Percentiles rank a stretch among this genome's conserved stretches.
Conservation (phyloP, 2,113 vertebrate genomes). For the Sclerurus mexicanus region DNA sequence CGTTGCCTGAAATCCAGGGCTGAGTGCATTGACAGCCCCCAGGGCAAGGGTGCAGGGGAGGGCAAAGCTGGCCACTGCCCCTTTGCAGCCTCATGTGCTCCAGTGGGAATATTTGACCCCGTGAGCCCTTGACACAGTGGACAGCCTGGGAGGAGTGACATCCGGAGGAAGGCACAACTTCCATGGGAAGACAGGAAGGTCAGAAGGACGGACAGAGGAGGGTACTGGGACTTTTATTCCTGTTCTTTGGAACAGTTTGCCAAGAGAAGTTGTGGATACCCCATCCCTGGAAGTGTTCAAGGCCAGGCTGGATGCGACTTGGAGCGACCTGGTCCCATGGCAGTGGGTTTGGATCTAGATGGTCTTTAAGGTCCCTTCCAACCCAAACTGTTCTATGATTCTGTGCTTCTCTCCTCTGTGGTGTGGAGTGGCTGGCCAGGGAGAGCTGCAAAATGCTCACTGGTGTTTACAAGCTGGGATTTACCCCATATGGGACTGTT, state of each 20-base stretch:
- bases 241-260: neutral
- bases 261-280: neutral
- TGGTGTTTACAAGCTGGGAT: neutral
- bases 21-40: neutral
- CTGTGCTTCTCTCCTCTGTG: neutral
- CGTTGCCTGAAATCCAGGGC: fast-evolving
- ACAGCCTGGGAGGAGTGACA: neutral
- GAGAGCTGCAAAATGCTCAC: neutral
- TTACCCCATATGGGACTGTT: neutral
- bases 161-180: constrained; percentile 57
- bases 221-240: neutral
- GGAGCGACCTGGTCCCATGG: neutral
- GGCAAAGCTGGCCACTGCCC: neutral
- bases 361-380: neutral
- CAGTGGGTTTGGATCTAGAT: neutral
- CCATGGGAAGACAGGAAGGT: neutral
- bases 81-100: neutral
- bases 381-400: neutral
- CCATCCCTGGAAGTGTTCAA: neutral
- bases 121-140: neutral
- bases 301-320: neutral
- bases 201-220: neutral
- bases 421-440: neutral
- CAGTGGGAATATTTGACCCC: neutral
- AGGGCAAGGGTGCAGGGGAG: neutral